Percentiles rank a stretch among this genome's conserved stretches.
These are phyloP conservation scores for Gnathonemus longibarbis DNA, from an alignment of 2,113 vertebrate genomes.

Conservation along the genomic window DNA sequence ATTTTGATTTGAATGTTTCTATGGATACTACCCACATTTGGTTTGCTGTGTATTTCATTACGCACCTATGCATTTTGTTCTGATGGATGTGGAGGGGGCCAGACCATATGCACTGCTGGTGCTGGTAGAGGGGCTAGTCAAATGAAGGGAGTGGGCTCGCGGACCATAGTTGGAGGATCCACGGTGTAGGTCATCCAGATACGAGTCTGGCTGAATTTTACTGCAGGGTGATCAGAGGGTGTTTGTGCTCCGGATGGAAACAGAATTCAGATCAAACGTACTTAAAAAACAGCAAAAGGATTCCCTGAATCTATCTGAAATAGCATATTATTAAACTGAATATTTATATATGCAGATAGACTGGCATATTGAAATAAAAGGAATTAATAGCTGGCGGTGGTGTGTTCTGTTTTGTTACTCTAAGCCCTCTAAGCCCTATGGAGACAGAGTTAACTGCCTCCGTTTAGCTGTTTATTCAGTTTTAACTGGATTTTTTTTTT, in stretches of 20 bases:
- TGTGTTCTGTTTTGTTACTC: neutral
- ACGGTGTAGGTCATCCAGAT: neutral
- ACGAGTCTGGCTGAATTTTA: neutral
- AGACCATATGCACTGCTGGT: neutral
- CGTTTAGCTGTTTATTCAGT: neutral
- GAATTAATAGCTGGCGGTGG: neutral
- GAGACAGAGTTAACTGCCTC: neutral
- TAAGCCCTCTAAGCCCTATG: neutral
- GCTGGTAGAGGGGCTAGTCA: neutral
- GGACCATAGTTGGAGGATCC: neutral
- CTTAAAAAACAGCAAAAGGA: neutral
- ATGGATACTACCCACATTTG: neutral
- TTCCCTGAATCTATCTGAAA: neutral
- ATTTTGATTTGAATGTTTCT: neutral
- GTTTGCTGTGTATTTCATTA: neutral
- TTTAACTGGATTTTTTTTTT: neutral
- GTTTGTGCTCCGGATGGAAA: neutral
- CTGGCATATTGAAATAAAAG: neutral
- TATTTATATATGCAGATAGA: conserved; percentile 1
- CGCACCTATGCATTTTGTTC: neutral
- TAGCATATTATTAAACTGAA: conserved; percentile 1
- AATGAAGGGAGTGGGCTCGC: neutral
- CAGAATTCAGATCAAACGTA: neutral
- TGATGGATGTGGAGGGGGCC: neutral
- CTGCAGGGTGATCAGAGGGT: neutral